A percentile compares a stretch with the other conserved stretches of the same genome.
Evolutionary conservation across 2,888 invertebrate genomes (phyloP).

Genomic region (Macropis europaea): DNA sequence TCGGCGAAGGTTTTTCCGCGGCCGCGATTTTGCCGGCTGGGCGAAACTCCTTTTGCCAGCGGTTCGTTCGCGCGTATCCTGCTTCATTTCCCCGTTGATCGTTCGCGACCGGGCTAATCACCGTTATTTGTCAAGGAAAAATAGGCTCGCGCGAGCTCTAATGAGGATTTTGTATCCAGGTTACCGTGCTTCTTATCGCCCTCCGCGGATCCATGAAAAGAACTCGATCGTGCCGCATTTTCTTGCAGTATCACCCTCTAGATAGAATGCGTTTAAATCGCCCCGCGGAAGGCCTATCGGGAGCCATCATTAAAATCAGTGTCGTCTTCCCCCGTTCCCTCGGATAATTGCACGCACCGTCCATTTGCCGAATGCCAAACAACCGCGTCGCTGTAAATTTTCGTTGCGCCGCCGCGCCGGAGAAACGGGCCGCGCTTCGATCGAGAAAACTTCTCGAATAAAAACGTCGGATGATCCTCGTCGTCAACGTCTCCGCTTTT

Average conservation of each 20-base stretch:
- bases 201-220: slow-evolving; percentile 4
- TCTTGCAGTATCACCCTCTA: slow-evolving; percentile 42
- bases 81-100: slow-evolving; percentile 47
- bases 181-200: too few relatives aligned
- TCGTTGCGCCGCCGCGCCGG: slow-evolving; percentile 10
- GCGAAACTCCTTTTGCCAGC: slow-evolving; percentile 11
- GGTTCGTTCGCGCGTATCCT: slow-evolving; percentile 1
- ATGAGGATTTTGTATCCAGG: slow-evolving; percentile 37
- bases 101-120: slow-evolving; percentile 14
- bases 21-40: not conserved
- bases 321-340: not conserved
- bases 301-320: slow-evolving; percentile 56
- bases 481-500: slow-evolving; percentile 23
- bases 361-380: slow-evolving; percentile 33
- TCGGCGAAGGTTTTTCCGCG: slow-evolving; percentile 43
- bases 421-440: slow-evolving; percentile 9
- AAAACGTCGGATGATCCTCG: slow-evolving; percentile 28
- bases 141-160: slow-evolving; percentile 13
- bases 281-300: slow-evolving; percentile 26
- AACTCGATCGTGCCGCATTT: slow-evolving; percentile 34
- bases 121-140: slow-evolving; percentile 33
- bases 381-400: slow-evolving; percentile 44
- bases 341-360: slow-evolving; percentile 37
- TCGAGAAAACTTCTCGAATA: slow-evolving; percentile 24
- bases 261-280: slow-evolving; percentile 46